A percentile compares a stretch with the other conserved stretches of the same genome.
Evolutionary conservation across 2,113 vertebrate genomes (phyloP).

Genomic region (Nothocercus julius): DNA sequence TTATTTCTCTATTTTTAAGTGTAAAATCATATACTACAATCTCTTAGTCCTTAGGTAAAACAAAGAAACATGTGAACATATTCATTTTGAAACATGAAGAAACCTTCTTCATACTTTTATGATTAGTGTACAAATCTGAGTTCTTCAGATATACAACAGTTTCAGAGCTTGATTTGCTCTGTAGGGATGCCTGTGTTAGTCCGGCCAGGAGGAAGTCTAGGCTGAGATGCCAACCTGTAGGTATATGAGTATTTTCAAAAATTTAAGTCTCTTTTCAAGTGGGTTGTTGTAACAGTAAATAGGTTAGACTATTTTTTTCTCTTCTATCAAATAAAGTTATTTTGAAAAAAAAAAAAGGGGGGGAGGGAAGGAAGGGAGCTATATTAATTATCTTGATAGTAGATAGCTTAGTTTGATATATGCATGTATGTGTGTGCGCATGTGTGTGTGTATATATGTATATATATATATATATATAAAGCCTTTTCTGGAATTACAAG

Average conservation of each 20-base stretch:
- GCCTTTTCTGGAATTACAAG: background rate
- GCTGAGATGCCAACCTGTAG: background rate
- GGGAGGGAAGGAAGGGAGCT: background rate
- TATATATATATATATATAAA: background rate
- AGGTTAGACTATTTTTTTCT: background rate
- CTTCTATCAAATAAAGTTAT: background rate
- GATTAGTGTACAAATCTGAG: background rate
- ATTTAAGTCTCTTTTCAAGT: background rate
- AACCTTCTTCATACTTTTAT: background rate
- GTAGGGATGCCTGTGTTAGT: background rate
- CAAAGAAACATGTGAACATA: background rate
- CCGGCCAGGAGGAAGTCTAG: background rate
- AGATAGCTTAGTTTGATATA: background rate
- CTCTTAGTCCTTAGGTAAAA: background rate
- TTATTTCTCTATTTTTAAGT: background rate
- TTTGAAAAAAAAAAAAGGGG: background rate
- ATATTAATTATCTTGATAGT: background rate
- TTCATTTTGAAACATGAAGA: background rate
- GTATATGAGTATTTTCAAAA: background rate
- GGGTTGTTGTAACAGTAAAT: background rate
- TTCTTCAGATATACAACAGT: background rate
- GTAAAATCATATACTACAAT: background rate
- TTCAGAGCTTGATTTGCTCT: background rate
- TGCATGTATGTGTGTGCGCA: too few relatives aligned
- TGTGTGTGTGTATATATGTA: too few relatives aligned